Conservation (phyloP, 2,113 vertebrate species). For the Hyperoodon ampullatus region DNA sequence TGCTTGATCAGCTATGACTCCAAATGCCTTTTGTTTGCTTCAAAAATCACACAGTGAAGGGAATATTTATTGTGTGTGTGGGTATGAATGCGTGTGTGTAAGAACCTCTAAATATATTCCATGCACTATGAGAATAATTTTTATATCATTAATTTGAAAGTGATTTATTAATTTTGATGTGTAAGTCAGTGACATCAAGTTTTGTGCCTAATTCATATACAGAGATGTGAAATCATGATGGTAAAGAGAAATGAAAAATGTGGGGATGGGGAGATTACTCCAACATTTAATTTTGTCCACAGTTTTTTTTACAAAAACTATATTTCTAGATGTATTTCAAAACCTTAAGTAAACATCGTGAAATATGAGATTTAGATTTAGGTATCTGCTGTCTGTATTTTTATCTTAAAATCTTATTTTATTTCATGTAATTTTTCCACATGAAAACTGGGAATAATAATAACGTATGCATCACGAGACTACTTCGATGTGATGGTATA, state of each 20-base stretch:
- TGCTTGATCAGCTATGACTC: background rate
- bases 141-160: background rate
- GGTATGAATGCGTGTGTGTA: background rate
- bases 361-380: slow-evolving; percentile 31
- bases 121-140: background rate
- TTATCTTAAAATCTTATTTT: slow-evolving; percentile 17
- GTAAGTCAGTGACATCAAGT: background rate
- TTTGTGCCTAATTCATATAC: background rate
- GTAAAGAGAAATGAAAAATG: slow-evolving; percentile 1
- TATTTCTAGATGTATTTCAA: background rate
- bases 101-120: background rate
- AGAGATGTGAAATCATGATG: background rate
- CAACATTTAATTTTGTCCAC: background rate
- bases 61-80: background rate
- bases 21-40: slow-evolving; percentile 22
- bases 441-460: background rate
- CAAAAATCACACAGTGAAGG: background rate
- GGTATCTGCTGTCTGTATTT: background rate
- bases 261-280: background rate
- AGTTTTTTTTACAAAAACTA: background rate
- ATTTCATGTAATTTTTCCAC: slow-evolving; percentile 39
- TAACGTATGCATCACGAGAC: background rate
- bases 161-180: background rate
- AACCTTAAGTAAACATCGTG: background rate
- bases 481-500: background rate